These are phyloP conservation scores for Myotis myotis DNA, from an alignment of 2,797 vertebrate species.

Conservation along the genomic window DNA sequence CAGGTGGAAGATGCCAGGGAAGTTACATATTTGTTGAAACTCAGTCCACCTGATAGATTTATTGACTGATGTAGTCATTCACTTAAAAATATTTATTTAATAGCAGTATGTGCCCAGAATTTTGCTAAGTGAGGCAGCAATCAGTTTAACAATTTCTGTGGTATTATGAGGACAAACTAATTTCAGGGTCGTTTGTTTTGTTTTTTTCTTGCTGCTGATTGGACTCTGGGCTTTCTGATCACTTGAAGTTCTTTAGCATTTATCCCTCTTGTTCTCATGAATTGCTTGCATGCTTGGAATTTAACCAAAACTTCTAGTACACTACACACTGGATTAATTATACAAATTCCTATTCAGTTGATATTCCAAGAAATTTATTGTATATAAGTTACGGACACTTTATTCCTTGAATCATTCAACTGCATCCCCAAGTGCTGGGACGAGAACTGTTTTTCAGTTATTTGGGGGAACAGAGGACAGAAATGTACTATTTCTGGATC, in stretches of 20 bases:
- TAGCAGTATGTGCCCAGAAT: neutral
- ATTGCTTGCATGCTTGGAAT: neutral
- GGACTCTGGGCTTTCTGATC: neutral
- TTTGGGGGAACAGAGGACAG: conserved; percentile 7
- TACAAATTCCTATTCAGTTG: neutral
- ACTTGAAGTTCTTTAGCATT: neutral
- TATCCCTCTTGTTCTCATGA: neutral
- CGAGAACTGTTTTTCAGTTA: conserved; percentile 5
- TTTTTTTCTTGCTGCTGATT: neutral
- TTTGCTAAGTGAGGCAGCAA: neutral
- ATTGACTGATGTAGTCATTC: conserved; percentile 20
- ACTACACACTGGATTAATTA: neutral
- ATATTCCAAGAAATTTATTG: conserved; percentile 10
- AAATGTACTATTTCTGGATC: conserved; percentile 58
- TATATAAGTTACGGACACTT: neutral
- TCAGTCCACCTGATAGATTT: neutral
- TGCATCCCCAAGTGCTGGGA: conserved; percentile 16
- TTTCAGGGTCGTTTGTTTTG: neutral
- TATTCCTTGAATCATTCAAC: neutral
- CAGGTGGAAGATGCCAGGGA: neutral
- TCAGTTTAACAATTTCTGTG: neutral
- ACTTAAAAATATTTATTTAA: neutral
- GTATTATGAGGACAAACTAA: neutral
- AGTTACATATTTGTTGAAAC: neutral
- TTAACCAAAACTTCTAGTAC: neutral